These are phyloP conservation scores for Cebus imitator DNA, from an alignment of 2,113 vertebrate species.

Conservation along the genomic window DNA sequence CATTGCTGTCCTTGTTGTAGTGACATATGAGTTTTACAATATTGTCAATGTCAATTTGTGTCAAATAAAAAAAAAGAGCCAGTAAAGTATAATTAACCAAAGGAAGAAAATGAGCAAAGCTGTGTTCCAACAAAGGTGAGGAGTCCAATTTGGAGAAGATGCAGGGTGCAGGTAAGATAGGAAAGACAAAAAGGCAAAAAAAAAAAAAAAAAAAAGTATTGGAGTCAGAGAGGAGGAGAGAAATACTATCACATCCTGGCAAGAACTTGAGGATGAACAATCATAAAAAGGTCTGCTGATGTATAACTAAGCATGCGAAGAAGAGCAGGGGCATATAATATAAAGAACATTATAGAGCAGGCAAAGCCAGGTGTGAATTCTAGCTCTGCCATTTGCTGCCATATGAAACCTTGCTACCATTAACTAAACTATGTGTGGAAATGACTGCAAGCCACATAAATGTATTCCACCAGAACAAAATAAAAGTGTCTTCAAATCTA, in stretches of 20 bases:
- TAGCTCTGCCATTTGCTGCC: not conserved
- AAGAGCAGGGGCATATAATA: not conserved
- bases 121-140: not conserved
- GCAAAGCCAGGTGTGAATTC: not conserved
- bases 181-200: not conserved
- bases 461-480: not conserved
- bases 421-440: not conserved
- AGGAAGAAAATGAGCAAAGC: not conserved
- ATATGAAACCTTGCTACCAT: not conserved
- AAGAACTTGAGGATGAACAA: not conserved
- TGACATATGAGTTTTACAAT: not conserved
- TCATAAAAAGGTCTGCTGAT: not conserved
- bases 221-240: not conserved
- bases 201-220: not conserved
- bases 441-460: not conserved
- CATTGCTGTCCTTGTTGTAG: not conserved
- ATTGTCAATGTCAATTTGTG: not conserved
- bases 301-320: not conserved
- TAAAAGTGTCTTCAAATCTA: not conserved
- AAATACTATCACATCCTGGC: not conserved
- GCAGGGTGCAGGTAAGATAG: not conserved
- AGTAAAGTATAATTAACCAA: not conserved
- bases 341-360: not conserved
- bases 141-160: not conserved
- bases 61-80: not conserved